A percentile compares a stretch with the other conserved stretches of the same genome.
Conservation (phyloP, 2,888 invertebrate species). For the Cataglyphis cursor region DNA sequence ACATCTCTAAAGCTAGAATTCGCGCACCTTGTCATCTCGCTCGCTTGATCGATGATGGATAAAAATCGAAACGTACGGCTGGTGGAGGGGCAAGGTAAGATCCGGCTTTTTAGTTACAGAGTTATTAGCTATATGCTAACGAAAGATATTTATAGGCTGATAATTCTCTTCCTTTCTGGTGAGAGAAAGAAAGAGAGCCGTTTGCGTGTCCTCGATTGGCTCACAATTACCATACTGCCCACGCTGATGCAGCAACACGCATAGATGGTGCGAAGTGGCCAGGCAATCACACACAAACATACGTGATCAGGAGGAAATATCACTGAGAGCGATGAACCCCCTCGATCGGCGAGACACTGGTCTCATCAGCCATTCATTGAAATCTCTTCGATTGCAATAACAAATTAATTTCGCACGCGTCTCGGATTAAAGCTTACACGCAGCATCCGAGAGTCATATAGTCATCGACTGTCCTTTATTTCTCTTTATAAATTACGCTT, state of each 20-base stretch:
- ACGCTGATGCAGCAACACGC: conserved; percentile 58
- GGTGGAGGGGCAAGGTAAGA: conserved; percentile 1
- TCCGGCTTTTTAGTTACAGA: conserved; percentile 37
- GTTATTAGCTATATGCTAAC: conserved; percentile 38
- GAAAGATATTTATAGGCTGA: conserved; percentile 9
- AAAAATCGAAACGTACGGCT: conserved; percentile 14
- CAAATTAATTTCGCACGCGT: neutral
- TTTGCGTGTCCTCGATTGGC: conserved; percentile 64
- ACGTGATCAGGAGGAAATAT: conserved; percentile 48
- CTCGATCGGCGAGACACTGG: conserved; percentile 32
- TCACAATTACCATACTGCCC: conserved; percentile 66
- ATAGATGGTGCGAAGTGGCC: conserved; percentile 39
- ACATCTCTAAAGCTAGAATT: neutral
- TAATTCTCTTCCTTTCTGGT: conserved; percentile 10
- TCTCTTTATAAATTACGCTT: neutral
- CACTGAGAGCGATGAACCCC: conserved; percentile 58
- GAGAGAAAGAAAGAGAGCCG: conserved; percentile 8
- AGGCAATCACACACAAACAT: conserved; percentile 37
- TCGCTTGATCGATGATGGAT: conserved; percentile 9
- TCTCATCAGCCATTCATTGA: conserved; percentile 60
- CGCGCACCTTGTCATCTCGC: neutral
- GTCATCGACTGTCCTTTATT: neutral
- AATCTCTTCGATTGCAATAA: conserved; percentile 30
- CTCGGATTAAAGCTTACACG: neutral
- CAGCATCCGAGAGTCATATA: neutral